Evolutionary conservation across 2,113 vertebrate genomes (phyloP).

Genomic region (Cephalophus harveyi): DNA sequence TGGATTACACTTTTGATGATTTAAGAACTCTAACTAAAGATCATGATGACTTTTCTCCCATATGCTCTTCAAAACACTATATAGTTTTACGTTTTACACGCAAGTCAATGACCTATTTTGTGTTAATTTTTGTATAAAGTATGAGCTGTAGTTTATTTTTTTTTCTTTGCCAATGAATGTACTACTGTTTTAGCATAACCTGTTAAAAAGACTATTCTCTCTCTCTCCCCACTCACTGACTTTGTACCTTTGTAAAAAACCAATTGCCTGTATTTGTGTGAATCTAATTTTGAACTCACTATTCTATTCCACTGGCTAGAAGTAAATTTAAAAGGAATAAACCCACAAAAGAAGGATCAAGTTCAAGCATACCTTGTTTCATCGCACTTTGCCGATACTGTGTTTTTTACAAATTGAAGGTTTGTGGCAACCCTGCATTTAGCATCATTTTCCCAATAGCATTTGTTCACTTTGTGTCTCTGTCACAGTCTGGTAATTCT

Average conservation of each 20-base stretch:
- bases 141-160: background rate
- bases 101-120: background rate
- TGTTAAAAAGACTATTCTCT: background rate
- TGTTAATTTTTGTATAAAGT: constrained; percentile 3
- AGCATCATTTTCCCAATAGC: background rate
- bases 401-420: background rate
- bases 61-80: constrained; percentile 6
- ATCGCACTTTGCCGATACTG: background rate
- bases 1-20: background rate
- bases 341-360: background rate
- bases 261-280: background rate
- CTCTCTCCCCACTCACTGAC: background rate
- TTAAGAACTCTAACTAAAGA: background rate
- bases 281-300: constrained; percentile 29
- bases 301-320: background rate
- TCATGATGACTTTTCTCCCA: background rate
- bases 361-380: background rate
- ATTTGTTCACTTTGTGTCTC: background rate
- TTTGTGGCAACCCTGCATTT: background rate
- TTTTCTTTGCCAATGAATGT: background rate
- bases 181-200: background rate
- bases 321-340: constrained; percentile 7
- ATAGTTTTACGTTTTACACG: background rate
- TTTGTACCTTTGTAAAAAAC: background rate
- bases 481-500: background rate